phyloP scores from a whole-genome alignment of 2,797 vertebrate species.

The Cynodonichthys magdalenae region DNA sequence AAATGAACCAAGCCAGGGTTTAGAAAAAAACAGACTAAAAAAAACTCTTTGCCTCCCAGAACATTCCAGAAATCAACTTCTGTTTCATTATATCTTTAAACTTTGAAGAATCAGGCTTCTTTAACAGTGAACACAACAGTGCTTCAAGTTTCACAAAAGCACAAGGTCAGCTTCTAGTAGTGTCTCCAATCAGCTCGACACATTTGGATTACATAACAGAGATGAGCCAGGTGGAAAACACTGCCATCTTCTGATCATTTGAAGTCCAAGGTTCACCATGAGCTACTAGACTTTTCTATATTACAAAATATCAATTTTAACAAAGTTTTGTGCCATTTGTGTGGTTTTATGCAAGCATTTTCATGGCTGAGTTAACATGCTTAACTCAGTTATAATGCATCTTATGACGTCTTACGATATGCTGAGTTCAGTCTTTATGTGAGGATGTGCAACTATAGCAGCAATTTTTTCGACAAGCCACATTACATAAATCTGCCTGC shows the following conservation, averaged over 20 bases:
- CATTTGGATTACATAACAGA: slow-evolving; percentile 53
- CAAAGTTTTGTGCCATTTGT: neutral
- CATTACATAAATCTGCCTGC: neutral
- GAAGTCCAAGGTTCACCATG: neutral
- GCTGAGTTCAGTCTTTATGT: neutral
- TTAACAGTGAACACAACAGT: slow-evolving; percentile 46
- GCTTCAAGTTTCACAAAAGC: slow-evolving; percentile 32
- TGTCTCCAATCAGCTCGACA: slow-evolving; percentile 39
- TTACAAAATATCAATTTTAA: slow-evolving; percentile 3
- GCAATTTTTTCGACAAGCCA: neutral
- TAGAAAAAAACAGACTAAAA: too few species aligned
- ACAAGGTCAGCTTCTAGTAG: slow-evolving; percentile 39
- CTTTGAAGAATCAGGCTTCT: slow-evolving; percentile 10
- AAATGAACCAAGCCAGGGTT: too few species aligned
- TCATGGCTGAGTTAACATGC: neutral
- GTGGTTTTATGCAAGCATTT: neutral
- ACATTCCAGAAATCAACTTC: too few species aligned
- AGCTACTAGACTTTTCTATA: slow-evolving; percentile 8
- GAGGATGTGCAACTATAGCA: slow-evolving; percentile 3
- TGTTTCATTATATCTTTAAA: neutral
- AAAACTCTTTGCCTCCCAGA: too few species aligned
- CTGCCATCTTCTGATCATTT: slow-evolving; percentile 61
- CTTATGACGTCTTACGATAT: neutral
- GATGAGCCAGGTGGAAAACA: slow-evolving; percentile 20
- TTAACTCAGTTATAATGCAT: too few species aligned